Conservation (phyloP, 2,888 invertebrate genomes). For the Xestoiulus laeticollis region DNA sequence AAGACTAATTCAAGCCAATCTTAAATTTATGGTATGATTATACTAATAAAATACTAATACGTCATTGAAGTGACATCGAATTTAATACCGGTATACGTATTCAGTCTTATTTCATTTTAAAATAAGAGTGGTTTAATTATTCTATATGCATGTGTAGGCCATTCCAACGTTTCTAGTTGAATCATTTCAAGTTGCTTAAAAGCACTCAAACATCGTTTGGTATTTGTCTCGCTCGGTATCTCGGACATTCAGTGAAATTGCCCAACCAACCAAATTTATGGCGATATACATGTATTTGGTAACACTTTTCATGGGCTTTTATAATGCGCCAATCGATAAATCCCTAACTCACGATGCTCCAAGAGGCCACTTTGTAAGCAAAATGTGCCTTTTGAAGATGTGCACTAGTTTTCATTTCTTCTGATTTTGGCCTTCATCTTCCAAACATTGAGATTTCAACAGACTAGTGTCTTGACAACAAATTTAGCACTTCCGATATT, state of each 20-base stretch:
- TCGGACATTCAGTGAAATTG: not conserved
- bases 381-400: not conserved
- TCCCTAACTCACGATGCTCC: not conserved
- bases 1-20: no score
- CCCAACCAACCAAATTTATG: not conserved
- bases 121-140: no score
- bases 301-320: conserved; percentile 13
- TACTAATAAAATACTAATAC: no score
- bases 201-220: not conserved
- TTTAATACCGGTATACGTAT: no score
- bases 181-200: not conserved
- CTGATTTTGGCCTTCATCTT: not conserved
- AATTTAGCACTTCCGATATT: no score
- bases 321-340: not conserved
- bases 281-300: not conserved
- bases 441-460: no score
- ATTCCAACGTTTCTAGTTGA: not conserved
- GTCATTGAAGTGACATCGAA: no score
- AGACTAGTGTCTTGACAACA: no score
- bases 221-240: not conserved
- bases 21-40: no score
- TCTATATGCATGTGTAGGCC: no score
- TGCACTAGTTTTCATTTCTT: not conserved
- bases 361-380: conserved; percentile 2
- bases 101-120: no score